Base-by-base conservation (phyloP, 64 coral and sea anemone species). In the Stylophora pistillata region DNA sequence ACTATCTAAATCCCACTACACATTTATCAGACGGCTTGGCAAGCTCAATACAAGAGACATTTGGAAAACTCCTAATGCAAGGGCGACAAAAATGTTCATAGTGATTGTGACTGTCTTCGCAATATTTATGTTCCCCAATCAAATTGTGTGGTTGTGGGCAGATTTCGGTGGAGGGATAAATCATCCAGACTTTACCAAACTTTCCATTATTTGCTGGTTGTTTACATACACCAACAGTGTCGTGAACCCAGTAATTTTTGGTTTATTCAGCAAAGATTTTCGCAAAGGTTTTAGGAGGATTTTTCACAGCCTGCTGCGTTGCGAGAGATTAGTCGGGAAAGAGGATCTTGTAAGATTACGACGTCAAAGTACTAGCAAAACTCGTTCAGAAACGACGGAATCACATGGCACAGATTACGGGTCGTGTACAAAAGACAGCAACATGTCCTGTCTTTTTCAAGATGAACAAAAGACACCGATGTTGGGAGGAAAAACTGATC, bases 81-180 rank as follows among this genome's bases (percentile, higher is more conserved):
- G 41, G 69, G 90, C 90, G 2, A 92, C 79, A 4, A 92, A 86
- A 68, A 92, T 92, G 90, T 92, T 92, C 70, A 86, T 92, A 15
- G 73, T 66, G 0, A 82, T 92, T 3, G 90, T 92, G 4, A 72
- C 58, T 9, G 90, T 92, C 13, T 92, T 92, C 33, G 72, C 90
- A 1, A 74, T 92, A 30, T 92, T 92, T 47, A 92, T 92, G 90
- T 92, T 92, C 31, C 90, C 90, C 27, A 92, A 92, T 64, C 90
- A 92, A 85, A 74, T 92, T 0, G 30, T 92, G 11, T 92, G 90
- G 90, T 13, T 92, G 15, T 92, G 90, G 90, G 90, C 82, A 1
- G 90, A 92, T 33, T 92, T 70, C 57, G 90, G 90, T 2, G 73
- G 85, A 13, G 90, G 90, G 7, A 53, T 74, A 18, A 58, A 75